phyloP scores from a whole-genome alignment of 64 coral and sea anemone genomes.

The Actinia tenebrosa region DNA sequence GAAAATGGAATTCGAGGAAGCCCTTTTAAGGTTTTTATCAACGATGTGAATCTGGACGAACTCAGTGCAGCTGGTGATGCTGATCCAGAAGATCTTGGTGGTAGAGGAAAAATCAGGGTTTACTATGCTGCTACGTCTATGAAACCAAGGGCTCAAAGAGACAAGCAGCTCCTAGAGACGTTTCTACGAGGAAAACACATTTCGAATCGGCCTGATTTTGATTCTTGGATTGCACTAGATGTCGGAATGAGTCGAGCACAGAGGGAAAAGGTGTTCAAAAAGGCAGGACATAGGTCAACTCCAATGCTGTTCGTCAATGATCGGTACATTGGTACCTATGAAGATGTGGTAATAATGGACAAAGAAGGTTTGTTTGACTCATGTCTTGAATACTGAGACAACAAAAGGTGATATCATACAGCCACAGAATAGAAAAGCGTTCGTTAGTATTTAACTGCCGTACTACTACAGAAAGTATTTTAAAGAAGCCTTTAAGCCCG shows the following conservation, averaged over 20 bases:
- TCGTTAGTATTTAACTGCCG: too few relatives aligned
- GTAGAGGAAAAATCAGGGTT: slow-evolving; percentile 59
- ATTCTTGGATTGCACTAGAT: slow-evolving; percentile 73
- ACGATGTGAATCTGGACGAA: slow-evolving; percentile 56
- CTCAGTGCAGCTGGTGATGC: background rate
- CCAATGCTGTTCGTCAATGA: slow-evolving; percentile 91
- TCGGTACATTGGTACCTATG: slow-evolving; percentile 71
- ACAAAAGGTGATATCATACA: background rate
- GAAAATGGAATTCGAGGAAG: slow-evolving; percentile 67
- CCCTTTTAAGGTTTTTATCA: slow-evolving; percentile 84
- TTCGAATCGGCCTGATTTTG: slow-evolving; percentile 44
- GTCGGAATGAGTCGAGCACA: slow-evolving; percentile 61
- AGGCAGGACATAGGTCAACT: slow-evolving; percentile 63
- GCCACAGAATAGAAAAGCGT: background rate
- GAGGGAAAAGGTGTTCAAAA: slow-evolving; percentile 75
- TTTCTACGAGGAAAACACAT: slow-evolving; percentile 71
- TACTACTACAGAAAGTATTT: too few relatives aligned
- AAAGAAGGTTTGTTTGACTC: slow-evolving; percentile 70
- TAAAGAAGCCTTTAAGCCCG: too few relatives aligned
- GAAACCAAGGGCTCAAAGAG: slow-evolving; percentile 52
- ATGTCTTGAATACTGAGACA: slow-evolving; percentile 34
- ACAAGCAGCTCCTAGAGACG: slow-evolving; percentile 62
- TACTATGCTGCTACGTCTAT: slow-evolving; percentile 79
- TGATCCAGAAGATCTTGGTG: slow-evolving; percentile 21
- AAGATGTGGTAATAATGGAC: slow-evolving; percentile 89